These are phyloP conservation scores for Macrotis lagotis DNA, from an alignment of 2,113 vertebrate species.

Conservation along the genomic window DNA sequence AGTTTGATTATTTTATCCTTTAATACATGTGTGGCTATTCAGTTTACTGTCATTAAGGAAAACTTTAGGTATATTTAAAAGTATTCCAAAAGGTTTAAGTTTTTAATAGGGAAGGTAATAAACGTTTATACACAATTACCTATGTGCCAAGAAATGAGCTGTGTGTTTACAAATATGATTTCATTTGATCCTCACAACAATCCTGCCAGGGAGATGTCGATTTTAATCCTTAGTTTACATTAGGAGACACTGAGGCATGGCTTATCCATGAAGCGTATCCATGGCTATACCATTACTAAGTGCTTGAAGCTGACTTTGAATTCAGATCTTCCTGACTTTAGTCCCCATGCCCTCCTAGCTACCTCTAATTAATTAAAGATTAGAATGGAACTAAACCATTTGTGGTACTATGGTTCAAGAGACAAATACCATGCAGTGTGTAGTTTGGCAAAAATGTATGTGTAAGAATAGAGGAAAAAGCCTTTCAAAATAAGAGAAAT, in stretches of 20 bases:
- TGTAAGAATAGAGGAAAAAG: neutral
- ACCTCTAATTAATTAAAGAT: neutral
- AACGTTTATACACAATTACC: too few species aligned
- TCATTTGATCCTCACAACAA: constrained; percentile 22
- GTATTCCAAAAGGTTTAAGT: neutral
- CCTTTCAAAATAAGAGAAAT: neutral
- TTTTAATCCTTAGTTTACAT: neutral
- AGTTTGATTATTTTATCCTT: neutral
- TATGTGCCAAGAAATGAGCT: neutral
- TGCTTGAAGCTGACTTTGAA: constrained; percentile 13
- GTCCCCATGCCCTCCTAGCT: neutral
- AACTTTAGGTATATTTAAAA: neutral
- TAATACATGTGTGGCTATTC: neutral
- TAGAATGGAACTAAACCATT: neutral
- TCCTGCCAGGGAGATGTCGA: neutral
- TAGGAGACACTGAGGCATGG: constrained; percentile 24
- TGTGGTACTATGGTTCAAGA: neutral
- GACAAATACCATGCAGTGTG: neutral
- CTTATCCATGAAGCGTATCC: neutral
- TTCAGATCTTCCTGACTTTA: neutral
- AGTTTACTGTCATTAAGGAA: neutral
- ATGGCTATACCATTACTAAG: neutral
- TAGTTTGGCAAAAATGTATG: neutral
- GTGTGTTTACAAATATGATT: neutral
- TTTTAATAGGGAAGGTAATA: neutral